Percentiles rank a stretch among this genome's conserved stretches.
Evolutionary conservation across 2,888 invertebrate genomes (phyloP).

Genomic region (Drosophila setosimentum): DNA sequence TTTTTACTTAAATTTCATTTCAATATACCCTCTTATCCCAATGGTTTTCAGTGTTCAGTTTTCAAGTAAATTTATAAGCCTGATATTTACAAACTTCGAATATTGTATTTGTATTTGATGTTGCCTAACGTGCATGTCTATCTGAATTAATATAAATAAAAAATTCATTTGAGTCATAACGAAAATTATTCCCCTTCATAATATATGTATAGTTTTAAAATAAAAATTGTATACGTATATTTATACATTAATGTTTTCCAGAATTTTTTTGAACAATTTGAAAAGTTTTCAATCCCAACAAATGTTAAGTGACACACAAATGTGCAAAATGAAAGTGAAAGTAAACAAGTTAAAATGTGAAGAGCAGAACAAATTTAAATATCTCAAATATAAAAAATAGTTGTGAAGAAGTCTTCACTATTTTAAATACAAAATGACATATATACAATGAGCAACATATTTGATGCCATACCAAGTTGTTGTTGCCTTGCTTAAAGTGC

Average conservation of each 20-base stretch:
- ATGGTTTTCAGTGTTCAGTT: conserved; percentile 11
- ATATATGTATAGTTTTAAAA: conserved; percentile 3
- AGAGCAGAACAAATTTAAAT: conserved; percentile 20
- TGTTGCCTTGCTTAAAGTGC: conserved; percentile 34
- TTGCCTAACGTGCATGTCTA: conserved; percentile 17
- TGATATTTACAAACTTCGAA: conserved; percentile 83
- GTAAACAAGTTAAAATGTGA: conserved; percentile 39
- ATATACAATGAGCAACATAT: conserved; percentile 72
- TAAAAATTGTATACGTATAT: conserved; percentile 2
- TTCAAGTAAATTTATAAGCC: conserved; percentile 63
- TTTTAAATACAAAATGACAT: conserved; percentile 71
- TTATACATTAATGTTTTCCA: conserved; percentile 6
- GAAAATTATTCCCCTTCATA: background rate
- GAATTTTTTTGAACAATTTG: conserved; percentile 12
- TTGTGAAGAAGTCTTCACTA: conserved; percentile 43
- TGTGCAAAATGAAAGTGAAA: conserved; percentile 6
- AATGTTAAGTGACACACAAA: conserved; percentile 25
- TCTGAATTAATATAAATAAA: background rate
- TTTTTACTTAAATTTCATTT: conserved; percentile 51
- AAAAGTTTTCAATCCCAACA: conserved; percentile 12
- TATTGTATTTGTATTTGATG: conserved; percentile 26
- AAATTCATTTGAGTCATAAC: background rate
- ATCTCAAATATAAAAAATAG: conserved; percentile 35
- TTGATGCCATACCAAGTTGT: conserved; percentile 59
- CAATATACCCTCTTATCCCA: conserved; percentile 51